These are phyloP conservation scores for Bradypodion pumilum DNA, from an alignment of 2,797 vertebrate species.

Conservation along the genomic window DNA sequence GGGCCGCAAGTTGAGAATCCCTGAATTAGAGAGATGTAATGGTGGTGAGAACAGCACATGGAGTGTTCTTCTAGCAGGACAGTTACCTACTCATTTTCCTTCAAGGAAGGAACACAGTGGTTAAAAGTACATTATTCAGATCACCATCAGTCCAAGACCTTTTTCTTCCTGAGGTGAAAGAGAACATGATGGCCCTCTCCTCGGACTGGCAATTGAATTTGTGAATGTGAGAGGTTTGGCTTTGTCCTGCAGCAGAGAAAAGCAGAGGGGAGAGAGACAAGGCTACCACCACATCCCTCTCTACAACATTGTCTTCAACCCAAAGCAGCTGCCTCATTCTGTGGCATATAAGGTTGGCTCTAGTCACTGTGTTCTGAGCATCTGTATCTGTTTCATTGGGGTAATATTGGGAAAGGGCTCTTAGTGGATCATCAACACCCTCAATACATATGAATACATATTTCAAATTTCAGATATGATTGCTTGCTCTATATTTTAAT, in stretches of 20 bases:
- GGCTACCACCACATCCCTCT: background rate
- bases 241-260: background rate
- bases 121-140: background rate
- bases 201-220: background rate
- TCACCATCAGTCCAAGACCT: background rate
- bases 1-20: too few relatives aligned
- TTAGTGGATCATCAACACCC: background rate
- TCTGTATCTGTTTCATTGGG: too few relatives aligned
- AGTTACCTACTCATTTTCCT: background rate
- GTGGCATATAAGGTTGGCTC: too few relatives aligned
- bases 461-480: background rate
- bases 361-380: background rate
- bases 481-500: background rate
- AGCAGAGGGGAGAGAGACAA: background rate
- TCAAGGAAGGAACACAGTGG: background rate
- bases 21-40: too few relatives aligned
- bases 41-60: too few relatives aligned
- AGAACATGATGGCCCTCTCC: background rate
- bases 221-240: too few relatives aligned
- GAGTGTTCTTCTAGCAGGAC: too few relatives aligned
- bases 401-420: too few relatives aligned
- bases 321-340: background rate
- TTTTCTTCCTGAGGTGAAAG: background rate
- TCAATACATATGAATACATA: background rate
- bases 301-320: background rate